Conservation (phyloP, 2,113 vertebrate species). For the Potamarius usumacintae region DNA sequence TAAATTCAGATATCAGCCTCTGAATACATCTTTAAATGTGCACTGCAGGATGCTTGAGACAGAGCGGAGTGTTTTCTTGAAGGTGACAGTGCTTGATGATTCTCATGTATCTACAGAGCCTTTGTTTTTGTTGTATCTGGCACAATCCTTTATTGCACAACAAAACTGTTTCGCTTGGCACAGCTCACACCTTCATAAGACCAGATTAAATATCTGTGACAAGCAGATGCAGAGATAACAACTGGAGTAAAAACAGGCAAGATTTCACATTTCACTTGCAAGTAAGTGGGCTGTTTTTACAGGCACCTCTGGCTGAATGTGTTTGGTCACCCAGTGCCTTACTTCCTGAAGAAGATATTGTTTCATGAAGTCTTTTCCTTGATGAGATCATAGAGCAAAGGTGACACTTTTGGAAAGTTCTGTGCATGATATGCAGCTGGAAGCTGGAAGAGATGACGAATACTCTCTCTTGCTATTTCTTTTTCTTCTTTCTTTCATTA, state of each 20-base stretch:
- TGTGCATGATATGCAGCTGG: neutral
- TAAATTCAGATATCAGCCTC: neutral
- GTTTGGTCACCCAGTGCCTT: neutral
- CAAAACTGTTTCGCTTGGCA: slow-evolving; percentile 28
- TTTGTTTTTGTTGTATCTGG: slow-evolving; percentile 1
- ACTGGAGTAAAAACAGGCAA: neutral
- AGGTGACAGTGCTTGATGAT: neutral
- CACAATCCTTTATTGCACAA: neutral
- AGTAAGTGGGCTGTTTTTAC: neutral
- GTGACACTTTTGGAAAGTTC: neutral
- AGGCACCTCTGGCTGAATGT: slow-evolving; percentile 7
- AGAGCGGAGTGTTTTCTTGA: neutral
- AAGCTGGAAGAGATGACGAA: neutral
- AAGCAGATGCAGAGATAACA: slow-evolving; percentile 18
- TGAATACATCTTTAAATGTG: neutral
- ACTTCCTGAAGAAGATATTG: slow-evolving; percentile 8
- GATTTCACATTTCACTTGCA: neutral
- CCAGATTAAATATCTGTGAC: slow-evolving; percentile 17
- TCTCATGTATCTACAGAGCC: neutral
- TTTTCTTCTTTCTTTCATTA: slow-evolving; percentile 12
- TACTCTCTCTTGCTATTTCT: neutral
- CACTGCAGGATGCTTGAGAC: neutral
- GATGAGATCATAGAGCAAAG: neutral
- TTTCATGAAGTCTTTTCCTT: slow-evolving; percentile 2
- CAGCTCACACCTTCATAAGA: neutral